phyloP scores from a whole-genome alignment of 1,140 invertebrate species.

The Ericerus pela region DNA sequence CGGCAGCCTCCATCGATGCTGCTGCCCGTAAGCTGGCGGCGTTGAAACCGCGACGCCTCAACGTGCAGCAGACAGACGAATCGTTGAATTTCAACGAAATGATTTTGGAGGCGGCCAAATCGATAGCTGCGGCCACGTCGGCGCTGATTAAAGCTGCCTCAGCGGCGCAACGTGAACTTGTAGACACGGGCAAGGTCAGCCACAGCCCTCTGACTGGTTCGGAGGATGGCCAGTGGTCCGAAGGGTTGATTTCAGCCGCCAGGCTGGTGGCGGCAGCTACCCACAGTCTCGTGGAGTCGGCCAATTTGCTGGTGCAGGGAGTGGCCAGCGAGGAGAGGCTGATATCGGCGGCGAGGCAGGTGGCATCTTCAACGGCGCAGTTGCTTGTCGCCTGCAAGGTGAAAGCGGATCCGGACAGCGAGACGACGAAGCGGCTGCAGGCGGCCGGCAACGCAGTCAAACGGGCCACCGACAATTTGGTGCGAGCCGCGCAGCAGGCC shows the following conservation, averaged over 20 bases:
- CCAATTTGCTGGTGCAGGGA: constrained; percentile 91
- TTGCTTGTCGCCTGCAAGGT: constrained; percentile 93
- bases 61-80: constrained; percentile 73
- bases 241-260: constrained; percentile 91
- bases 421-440: constrained; percentile 78
- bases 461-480: constrained; percentile 91
- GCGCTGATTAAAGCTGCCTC: constrained; percentile 92
- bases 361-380: constrained; percentile 92
- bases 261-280: constrained; percentile 91
- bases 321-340: constrained; percentile 87
- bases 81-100: constrained; percentile 96
- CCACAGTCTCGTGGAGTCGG: constrained; percentile 91
- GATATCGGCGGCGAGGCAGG: constrained; percentile 92
- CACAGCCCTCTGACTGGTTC: constrained; percentile 61
- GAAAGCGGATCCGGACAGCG: constrained; percentile 89
- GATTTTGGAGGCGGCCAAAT: constrained; percentile 95
- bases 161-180: constrained; percentile 84
- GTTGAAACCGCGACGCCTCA: constrained; percentile 64
- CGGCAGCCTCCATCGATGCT: constrained; percentile 93
- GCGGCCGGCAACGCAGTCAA: constrained; percentile 94
- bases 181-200: constrained; percentile 57
- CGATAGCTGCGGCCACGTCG: constrained; percentile 90
- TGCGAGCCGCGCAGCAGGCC: constrained; percentile 81
- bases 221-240: constrained; percentile 97
- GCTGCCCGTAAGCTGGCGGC: constrained; percentile 90